Conservation (phyloP, 2,888 invertebrate genomes). For the Amphipyra berbera region DNA sequence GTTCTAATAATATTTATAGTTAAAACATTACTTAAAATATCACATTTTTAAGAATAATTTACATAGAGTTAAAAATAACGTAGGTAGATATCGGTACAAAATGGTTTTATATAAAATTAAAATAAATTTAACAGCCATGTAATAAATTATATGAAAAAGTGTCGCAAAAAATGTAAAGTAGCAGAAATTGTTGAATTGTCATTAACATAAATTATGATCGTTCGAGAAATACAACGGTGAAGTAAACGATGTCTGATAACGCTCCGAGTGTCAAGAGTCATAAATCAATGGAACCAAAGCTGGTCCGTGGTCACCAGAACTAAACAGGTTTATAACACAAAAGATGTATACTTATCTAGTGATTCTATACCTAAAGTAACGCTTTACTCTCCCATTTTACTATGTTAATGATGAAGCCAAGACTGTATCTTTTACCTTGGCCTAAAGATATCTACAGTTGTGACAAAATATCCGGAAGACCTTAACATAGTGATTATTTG, state of each 20-base stretch:
- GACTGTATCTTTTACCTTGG: not conserved
- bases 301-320: too few species aligned
- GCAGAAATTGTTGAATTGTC: not conserved
- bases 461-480: not conserved
- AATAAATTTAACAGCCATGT: not conserved
- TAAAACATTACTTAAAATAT: constrained; percentile 81
- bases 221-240: not conserved
- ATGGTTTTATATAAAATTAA: not conserved
- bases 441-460: not conserved
- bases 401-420: not conserved
- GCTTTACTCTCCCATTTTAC: not conserved
- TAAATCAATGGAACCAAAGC: too few species aligned
- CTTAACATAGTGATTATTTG: constrained; percentile 1
- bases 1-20: constrained; percentile 54
- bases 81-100: constrained; percentile 23
- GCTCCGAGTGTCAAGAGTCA: too few species aligned
- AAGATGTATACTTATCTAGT: not conserved
- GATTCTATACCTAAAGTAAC: not conserved
- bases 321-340: too few species aligned
- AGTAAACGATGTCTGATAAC: too few species aligned
- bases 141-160: not conserved
- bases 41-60: constrained; percentile 78
- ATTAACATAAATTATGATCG: not conserved
- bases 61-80: constrained; percentile 56
- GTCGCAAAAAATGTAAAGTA: not conserved